Percentiles rank a stretch among this genome's conserved stretches.
phyloP scores from a whole-genome alignment of 2,888 invertebrate species.

The Drosophila nr. fundita region DNA sequence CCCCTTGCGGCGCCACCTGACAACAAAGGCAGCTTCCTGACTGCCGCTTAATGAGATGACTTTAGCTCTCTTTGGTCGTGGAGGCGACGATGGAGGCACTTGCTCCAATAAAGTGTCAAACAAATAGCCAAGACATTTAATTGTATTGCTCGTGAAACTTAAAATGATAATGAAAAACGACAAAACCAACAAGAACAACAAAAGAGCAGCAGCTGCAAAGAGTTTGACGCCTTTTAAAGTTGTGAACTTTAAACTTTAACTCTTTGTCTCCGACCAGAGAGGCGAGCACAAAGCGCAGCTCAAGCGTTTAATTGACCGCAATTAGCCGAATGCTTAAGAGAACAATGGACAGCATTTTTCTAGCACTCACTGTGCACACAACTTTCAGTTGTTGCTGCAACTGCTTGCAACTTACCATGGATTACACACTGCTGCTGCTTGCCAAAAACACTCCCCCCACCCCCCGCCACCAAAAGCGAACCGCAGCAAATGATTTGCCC shows the following conservation, averaged over 20 bases:
- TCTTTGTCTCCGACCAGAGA: slow-evolving; percentile 1
- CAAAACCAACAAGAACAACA: slow-evolving; percentile 15
- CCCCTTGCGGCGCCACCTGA: neutral
- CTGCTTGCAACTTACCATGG: slow-evolving; percentile 17
- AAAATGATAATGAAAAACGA: slow-evolving; percentile 47
- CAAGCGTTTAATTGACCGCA: slow-evolving; percentile 71
- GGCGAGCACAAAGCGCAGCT: slow-evolving; percentile 41
- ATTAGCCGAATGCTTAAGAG: slow-evolving; percentile 57
- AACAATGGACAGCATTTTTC: slow-evolving; percentile 50
- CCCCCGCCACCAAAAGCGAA: neutral
- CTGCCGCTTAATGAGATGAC: slow-evolving; percentile 45
- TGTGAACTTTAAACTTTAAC: slow-evolving; percentile 38
- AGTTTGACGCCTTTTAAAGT: slow-evolving; percentile 35
- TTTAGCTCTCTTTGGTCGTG: slow-evolving; percentile 7
- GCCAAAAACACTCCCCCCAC: neutral
- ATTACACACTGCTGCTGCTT: slow-evolving; percentile 1
- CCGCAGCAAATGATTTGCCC: neutral
- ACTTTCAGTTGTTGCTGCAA: neutral
- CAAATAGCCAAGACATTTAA: slow-evolving; percentile 73
- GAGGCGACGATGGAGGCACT: neutral
- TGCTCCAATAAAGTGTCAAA: slow-evolving; percentile 75
- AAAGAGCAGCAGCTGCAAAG: slow-evolving; percentile 14
- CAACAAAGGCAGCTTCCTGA: slow-evolving; percentile 50
- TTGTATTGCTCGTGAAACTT: slow-evolving; percentile 68
- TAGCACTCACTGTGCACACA: slow-evolving; percentile 3